These are phyloP conservation scores for Xiphydria camelus DNA, from an alignment of 2,888 invertebrate species.

Conservation along the genomic window DNA sequence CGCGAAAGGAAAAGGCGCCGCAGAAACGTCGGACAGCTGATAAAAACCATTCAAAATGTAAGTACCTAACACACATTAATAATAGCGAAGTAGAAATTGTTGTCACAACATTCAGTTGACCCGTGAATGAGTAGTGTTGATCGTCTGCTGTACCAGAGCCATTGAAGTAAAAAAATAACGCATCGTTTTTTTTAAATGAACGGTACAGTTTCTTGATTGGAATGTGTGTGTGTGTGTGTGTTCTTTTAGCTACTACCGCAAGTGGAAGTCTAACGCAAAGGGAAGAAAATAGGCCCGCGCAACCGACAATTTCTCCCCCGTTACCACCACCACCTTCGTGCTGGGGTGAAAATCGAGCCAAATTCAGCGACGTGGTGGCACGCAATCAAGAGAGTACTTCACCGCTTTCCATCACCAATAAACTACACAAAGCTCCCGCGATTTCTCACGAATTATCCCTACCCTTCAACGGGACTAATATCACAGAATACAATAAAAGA, in stretches of 20 bases:
- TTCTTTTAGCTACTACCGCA: no score
- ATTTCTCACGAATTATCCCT: slow-evolving; percentile 8
- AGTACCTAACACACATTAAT: no score
- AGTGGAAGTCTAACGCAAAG: slow-evolving; percentile 2
- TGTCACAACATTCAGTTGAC: no score
- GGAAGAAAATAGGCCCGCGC: slow-evolving; percentile 26
- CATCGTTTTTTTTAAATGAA: no score
- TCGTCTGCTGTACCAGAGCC: no score
- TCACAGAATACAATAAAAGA: slow-evolving; percentile 4
- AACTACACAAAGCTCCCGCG: slow-evolving; percentile 30
- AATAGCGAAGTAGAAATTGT: no score
- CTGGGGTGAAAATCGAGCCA: slow-evolving; percentile 64
- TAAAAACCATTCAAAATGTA: slow-evolving; percentile 37
- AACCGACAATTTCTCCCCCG: slow-evolving; percentile 24
- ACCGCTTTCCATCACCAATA: slow-evolving; percentile 33
- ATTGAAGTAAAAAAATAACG: no score
- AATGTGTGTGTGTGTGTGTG: no score
- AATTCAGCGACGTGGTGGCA: slow-evolving; percentile 66
- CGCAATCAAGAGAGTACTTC: slow-evolving; percentile 57
- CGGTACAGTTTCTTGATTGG: no score
- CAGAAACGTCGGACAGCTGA: slow-evolving; percentile 48
- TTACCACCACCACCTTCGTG: slow-evolving; percentile 53
- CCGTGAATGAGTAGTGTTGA: no score
- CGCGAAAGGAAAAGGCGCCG: slow-evolving; percentile 47
- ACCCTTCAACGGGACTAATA: slow-evolving; percentile 10